Conservation (phyloP, 1,140 invertebrate species). For the Rhyzopertha dominica region DNA sequence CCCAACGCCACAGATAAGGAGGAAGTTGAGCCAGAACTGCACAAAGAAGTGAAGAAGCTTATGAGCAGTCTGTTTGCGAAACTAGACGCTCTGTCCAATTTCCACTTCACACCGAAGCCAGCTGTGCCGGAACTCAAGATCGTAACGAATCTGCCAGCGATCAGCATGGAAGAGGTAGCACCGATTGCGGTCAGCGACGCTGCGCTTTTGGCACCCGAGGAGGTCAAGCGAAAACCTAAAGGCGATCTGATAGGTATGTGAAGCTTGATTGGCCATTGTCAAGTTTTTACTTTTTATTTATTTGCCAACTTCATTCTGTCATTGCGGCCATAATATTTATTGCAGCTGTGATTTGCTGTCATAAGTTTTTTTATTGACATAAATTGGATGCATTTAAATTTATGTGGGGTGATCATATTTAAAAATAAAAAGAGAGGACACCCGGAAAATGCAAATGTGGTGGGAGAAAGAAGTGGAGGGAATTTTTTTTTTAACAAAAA, state of each 20-base stretch:
- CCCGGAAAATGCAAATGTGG: too few relatives aligned
- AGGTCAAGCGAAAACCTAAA: conserved; percentile 76
- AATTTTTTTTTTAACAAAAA: too few relatives aligned
- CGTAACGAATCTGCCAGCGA: conserved; percentile 84
- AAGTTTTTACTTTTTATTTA: too few relatives aligned
- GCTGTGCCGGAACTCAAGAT: conserved; percentile 84
- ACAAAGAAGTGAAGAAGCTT: conserved; percentile 68
- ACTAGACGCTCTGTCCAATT: conserved; percentile 90
- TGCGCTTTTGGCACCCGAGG: conserved; percentile 86
- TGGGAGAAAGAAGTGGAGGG: too few relatives aligned
- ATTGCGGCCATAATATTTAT: too few relatives aligned
- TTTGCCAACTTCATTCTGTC: too few relatives aligned
- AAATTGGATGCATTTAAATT: too few relatives aligned
- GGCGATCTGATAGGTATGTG: conserved; percentile 62
- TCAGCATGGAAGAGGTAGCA: conserved; percentile 94
- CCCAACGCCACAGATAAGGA: conserved; percentile 56
- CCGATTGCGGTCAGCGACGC: conserved; percentile 81
- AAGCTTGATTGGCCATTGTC: too few relatives aligned
- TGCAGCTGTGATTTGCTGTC: too few relatives aligned
- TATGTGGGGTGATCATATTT: too few relatives aligned
- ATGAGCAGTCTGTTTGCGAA: conserved; percentile 81
- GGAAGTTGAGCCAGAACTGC: conserved; percentile 64
- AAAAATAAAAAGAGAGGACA: too few relatives aligned
- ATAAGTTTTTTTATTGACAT: too few relatives aligned
- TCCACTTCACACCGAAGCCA: conserved; percentile 88